phyloP scores from a whole-genome alignment of 1,140 invertebrate species.

The Heliothis subflexa region DNA sequence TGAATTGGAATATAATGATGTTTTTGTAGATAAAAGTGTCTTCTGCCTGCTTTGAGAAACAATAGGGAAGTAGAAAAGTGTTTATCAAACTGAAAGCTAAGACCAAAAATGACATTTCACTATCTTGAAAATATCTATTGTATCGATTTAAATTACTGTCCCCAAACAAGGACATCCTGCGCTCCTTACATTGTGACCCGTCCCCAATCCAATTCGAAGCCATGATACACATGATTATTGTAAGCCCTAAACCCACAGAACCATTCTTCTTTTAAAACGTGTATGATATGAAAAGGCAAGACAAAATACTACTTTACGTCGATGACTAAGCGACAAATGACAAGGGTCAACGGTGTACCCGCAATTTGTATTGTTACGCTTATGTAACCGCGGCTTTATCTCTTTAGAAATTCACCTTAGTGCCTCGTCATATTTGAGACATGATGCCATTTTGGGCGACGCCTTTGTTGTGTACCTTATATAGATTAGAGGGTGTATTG shows the following conservation, averaged over 20 bases:
- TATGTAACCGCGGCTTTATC: conserved; percentile 26
- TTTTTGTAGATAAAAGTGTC: too few species aligned
- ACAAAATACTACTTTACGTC: conserved; percentile 36
- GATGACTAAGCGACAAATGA: conserved; percentile 46
- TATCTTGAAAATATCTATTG: too few species aligned
- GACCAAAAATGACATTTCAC: too few species aligned
- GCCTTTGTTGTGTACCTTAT: conserved; percentile 40
- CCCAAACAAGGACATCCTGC: too few species aligned
- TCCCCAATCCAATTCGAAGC: too few species aligned
- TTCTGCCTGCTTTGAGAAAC: too few species aligned
- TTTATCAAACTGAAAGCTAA: too few species aligned
- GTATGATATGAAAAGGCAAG: conserved; percentile 22
- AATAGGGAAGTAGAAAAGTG: too few species aligned
- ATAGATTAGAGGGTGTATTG: conserved; percentile 34
- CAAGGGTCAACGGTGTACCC: conserved; percentile 31
- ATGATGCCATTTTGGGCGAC: conserved; percentile 23
- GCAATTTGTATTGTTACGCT: conserved; percentile 39
- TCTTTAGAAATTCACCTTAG: conserved; percentile 45
- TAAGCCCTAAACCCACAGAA: neutral
- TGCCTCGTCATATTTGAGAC: conserved; percentile 41
- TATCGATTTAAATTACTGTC: too few species aligned
- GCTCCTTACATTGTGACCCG: too few species aligned
- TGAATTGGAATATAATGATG: too few species aligned
- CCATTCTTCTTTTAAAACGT: conserved; percentile 12
- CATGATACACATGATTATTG: neutral